A percentile compares a stretch with the other conserved stretches of the same genome.
Conservation (phyloP, 2,113 vertebrate genomes). For the Heterochromis multidens region DNA sequence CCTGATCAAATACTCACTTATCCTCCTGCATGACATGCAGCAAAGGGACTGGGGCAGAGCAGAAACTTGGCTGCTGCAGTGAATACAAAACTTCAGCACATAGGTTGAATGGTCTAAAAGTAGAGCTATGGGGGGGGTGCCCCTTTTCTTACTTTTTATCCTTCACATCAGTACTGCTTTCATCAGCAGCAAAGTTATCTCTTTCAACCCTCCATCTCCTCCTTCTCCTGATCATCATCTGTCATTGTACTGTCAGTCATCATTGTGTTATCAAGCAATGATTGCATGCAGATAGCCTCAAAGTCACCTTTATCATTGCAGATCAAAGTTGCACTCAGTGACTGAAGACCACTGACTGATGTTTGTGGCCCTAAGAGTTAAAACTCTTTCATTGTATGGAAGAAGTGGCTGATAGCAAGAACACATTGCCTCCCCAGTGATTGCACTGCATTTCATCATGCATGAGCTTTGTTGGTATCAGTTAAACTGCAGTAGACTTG, state of each 20-base stretch:
- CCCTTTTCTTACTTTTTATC: background rate
- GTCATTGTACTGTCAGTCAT: constrained; percentile 18
- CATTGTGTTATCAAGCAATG: background rate
- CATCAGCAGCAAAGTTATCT: background rate
- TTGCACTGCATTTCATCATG: constrained; percentile 65
- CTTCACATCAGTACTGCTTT: background rate
- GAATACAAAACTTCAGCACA: background rate
- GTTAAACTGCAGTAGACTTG: constrained; percentile 15
- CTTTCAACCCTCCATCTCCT: background rate
- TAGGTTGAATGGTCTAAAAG: background rate
- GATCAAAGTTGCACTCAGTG: constrained; percentile 42
- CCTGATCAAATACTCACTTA: background rate
- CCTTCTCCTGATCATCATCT: background rate
- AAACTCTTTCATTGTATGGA: constrained; percentile 2
- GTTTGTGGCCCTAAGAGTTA: constrained; percentile 13
- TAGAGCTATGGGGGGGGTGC: background rate
- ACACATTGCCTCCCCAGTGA: background rate
- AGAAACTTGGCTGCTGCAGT: background rate
- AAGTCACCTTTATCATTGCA: constrained; percentile 31
- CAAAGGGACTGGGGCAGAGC: background rate
- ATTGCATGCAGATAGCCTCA: constrained; percentile 17
- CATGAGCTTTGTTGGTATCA: constrained; percentile 23
- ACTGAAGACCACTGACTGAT: constrained; percentile 26
- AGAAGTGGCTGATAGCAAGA: constrained; percentile 34
- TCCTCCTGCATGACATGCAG: background rate